Base-by-base conservation (phyloP, 2,888 invertebrate genomes). In the Agriopis leucophaearia region DNA sequence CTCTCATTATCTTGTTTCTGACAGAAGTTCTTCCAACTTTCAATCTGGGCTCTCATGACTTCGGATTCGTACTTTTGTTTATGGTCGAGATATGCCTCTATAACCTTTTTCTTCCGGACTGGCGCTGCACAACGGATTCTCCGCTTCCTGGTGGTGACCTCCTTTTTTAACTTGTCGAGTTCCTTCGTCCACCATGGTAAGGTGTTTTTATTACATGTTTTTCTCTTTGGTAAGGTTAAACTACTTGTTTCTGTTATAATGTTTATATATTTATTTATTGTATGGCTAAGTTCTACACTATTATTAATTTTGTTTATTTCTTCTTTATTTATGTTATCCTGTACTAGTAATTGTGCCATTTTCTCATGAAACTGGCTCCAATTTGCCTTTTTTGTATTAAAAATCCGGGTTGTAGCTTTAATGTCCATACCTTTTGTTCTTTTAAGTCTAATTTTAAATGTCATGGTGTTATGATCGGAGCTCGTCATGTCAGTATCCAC, bases 141-240 rank as follows among this genome's bases (percentile, higher is more conserved):
- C 1, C 73, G 42, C 42, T 69, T 75, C 51, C 15, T 63, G 10
- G 70, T 73, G 57, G 64, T 12, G 9, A 72, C 64, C 8, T 60
- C 50, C n/a, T 52, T 63, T 55, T 74, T 76, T 66, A 73, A 4
- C 9, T 52, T 51, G 0, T 27, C 65, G 13, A 76, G 73, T n/a
- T 74, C 65, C 6, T 64, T 55, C 59, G 67, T 50, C 78, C 75
- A 76, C 75, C 74, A 77, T 36, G 75, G 73, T 9, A 63, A 12
- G 62, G 56, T 71, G 54, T n/a, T n/a, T n/a, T n/a, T n/a, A n/a
- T n/a, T n/a, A n/a, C n/a, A n/a, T n/a, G n/a, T n/a, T n/a, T n/a
- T n/a, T n/a, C n/a, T n/a, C n/a, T n/a, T n/a, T n/a, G n/a, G 68
- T 40, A 71, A 68, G 0, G 15, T 48, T 3, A 27, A 0, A 8